phyloP scores from a whole-genome alignment of 92 coral and sea anemone species.

The Palythoa caribaeorum region DNA sequence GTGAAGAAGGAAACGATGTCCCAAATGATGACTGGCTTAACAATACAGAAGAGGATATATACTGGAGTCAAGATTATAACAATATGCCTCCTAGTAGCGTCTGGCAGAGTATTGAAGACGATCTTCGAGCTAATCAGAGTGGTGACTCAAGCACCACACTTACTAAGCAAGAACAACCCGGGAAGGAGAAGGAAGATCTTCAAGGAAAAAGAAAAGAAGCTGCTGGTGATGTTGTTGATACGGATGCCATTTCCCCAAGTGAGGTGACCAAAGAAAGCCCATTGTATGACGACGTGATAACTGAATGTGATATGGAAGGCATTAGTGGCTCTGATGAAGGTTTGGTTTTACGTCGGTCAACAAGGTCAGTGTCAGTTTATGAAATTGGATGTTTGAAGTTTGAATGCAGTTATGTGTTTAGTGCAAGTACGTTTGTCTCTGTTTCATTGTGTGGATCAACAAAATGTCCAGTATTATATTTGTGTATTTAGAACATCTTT shows the following conservation, averaged over 20 bases:
- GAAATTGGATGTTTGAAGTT: no score
- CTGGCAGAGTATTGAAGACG: conserved; percentile 41
- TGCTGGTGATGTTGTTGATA: not conserved
- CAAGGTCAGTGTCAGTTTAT: conserved; percentile 15
- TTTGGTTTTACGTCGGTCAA: not conserved
- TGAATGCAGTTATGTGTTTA: no score
- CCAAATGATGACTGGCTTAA: conserved; percentile 28
- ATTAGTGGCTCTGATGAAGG: not conserved
- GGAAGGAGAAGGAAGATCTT: not conserved
- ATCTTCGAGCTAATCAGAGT: conserved; percentile 21
- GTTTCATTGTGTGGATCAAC: not conserved
- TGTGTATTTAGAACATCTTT: no score
- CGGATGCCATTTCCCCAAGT: not conserved
- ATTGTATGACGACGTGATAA: conserved; percentile 14
- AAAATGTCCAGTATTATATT: no score
- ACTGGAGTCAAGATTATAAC: conserved; percentile 35
- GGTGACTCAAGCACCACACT: not conserved
- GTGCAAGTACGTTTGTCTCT: not conserved
- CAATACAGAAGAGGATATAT: conserved; percentile 21
- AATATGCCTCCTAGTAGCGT: conserved; percentile 15
- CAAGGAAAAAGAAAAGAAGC: not conserved
- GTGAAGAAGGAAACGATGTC: conserved; percentile 5
- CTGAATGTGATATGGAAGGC: conserved; percentile 25
- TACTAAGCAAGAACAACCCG: not conserved
- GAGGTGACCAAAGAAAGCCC: conserved; percentile 35